Base-by-base conservation (phyloP, 2,797 vertebrate genomes). In the Rallus crepitans region DNA sequence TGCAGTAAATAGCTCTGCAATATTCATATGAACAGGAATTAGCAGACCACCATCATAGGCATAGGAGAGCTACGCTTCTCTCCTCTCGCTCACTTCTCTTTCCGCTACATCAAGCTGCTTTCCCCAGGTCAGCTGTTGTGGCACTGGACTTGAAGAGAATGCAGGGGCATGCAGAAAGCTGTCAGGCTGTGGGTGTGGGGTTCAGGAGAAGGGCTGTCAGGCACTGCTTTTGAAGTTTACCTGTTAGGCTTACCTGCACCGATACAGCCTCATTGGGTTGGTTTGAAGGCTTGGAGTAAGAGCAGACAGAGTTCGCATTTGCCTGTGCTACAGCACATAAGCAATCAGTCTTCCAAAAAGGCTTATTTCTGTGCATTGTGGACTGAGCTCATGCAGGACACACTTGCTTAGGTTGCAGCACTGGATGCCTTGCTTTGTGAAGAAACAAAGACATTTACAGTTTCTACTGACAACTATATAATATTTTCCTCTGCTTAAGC, bases 331-430 rank as follows among this genome's bases (percentile, higher is more conserved):
- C 7, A 11, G 31, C n/a, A 2, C 39, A 33, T 66, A 60, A 94
- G 87, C 11, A 84, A 21, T 37, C 2, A 21, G 52, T 37, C 93
- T 95, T 94, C 73, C 70, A 93, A 87, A 97, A 96, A 61, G 50
- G 12, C 50, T 87, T 94, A 92, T 91, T 97, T 96, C 72, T 50
- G 68, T 60, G 57, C 47, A 86, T 39, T 89, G 50, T 63, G 48
- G 69, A 91, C 48, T 82, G 86, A 69, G 18, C 73, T 96, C 79
- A 65, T 65, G 65, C 47, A 53, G 79, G 61, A 89, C 68, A 82
- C 4, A 15, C 12, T 78, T 85, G 37, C 20, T 88, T 89, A 76
- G 87, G 56, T 94, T 90, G 93, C 83, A 93, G 78, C 65, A 52
- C 47, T 94, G 90, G 68, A 92, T 30, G 53, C 9, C 28, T 89